A percentile compares a stretch with the other conserved stretches of the same genome.
These are phyloP conservation scores for Diadegma fenestrale DNA, from an alignment of 2,888 invertebrate species.

Conservation along the genomic window DNA sequence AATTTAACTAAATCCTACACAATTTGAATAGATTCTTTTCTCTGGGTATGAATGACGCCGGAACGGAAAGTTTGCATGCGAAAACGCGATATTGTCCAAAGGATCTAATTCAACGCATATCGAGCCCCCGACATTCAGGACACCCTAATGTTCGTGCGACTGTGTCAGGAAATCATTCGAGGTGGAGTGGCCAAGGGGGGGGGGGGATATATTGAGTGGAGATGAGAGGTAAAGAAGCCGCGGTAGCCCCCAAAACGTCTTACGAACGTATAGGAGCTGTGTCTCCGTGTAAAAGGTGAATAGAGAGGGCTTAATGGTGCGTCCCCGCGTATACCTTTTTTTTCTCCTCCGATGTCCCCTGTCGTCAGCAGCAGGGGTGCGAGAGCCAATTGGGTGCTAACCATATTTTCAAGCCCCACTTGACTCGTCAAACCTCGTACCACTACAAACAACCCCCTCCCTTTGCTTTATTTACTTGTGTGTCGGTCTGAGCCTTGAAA, in stretches of 20 bases:
- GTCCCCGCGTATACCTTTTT: slow-evolving; percentile 74
- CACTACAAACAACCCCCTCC: slow-evolving; percentile 74
- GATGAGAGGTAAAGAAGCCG: slow-evolving; percentile 60
- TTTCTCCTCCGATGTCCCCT: slow-evolving; percentile 56
- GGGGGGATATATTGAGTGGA: slow-evolving; percentile 10
- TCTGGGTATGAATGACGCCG: too few relatives aligned
- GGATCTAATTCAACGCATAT: too few relatives aligned
- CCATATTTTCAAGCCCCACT: slow-evolving; percentile 75
- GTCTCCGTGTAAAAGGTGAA: slow-evolving; percentile 27
- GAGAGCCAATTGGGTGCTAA: slow-evolving; percentile 78
- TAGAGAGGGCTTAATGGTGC: slow-evolving; percentile 71
- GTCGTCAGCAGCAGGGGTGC: slow-evolving; percentile 72
- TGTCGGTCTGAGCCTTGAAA: not conserved
- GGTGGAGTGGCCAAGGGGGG: too few relatives aligned
- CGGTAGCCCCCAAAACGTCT: slow-evolving; percentile 53
- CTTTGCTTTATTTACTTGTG: slow-evolving; percentile 18
- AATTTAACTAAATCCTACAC: too few relatives aligned
- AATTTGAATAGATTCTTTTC: too few relatives aligned
- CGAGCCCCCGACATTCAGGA: not conserved
- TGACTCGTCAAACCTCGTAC: slow-evolving; percentile 74
- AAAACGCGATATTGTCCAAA: too few relatives aligned
- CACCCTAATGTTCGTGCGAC: not conserved
- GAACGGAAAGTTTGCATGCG: too few relatives aligned
- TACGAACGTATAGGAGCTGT: slow-evolving; percentile 13
- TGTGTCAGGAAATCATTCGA: not conserved